Evolutionary conservation across 2,888 invertebrate genomes (phyloP).

Genomic region (Archaeoteleia sp.): DNA sequence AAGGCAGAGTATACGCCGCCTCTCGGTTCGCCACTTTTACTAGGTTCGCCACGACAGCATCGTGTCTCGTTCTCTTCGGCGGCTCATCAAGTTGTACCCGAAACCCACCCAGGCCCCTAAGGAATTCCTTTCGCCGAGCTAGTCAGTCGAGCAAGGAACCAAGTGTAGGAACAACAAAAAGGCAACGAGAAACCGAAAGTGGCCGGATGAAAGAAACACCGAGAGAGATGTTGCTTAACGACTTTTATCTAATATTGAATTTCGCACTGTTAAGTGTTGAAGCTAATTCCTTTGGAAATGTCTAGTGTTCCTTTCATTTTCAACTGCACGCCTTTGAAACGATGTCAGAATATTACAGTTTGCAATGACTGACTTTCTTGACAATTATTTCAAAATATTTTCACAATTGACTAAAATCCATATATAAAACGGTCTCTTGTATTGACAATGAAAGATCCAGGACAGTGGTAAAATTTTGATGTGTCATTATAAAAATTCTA

Average conservation of each 20-base stretch:
- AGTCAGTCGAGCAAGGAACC: constrained; percentile 19
- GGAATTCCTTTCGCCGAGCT: constrained; percentile 40
- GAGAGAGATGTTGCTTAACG: constrained; percentile 11
- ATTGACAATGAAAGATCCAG: too few relatives aligned
- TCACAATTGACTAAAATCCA: too few relatives aligned
- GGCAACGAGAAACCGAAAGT: constrained; percentile 5
- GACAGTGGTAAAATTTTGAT: too few relatives aligned
- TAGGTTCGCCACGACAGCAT: constrained; percentile 64
- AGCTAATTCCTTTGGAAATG: constrained; percentile 1
- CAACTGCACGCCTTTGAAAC: too few relatives aligned
- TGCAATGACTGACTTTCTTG: too few relatives aligned
- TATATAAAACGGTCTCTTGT: too few relatives aligned
- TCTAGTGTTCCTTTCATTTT: too few relatives aligned
- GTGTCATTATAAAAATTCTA: too few relatives aligned
- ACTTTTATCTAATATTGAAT: constrained; percentile 19
- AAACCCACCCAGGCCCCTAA: constrained; percentile 40
- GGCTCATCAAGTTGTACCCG: constrained; percentile 51
- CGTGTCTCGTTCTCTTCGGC: constrained; percentile 61
- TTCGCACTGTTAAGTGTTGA: constrained; percentile 9
- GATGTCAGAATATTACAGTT: too few relatives aligned
- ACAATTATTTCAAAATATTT: too few relatives aligned
- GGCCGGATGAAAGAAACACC: constrained; percentile 7
- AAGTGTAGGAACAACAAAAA: constrained; percentile 15
- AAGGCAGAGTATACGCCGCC: constrained; percentile 54
- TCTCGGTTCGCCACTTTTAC: constrained; percentile 64